These are phyloP conservation scores for Trichechus manatus DNA, from an alignment of 2,113 vertebrate genomes.

Conservation along the genomic window DNA sequence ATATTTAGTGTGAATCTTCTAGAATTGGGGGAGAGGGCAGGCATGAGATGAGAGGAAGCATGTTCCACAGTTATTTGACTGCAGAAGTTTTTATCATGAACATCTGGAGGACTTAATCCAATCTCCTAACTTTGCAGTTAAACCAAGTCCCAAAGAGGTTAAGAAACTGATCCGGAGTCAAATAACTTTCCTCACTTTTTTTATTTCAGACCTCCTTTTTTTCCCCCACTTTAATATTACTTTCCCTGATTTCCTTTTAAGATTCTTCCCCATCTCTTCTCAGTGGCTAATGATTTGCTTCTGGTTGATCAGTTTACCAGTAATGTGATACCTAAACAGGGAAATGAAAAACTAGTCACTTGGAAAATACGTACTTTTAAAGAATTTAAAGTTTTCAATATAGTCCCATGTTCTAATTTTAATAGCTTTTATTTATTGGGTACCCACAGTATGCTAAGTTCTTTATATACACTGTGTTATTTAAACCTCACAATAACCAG, in stretches of 20 bases:
- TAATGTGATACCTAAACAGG: neutral
- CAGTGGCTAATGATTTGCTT: neutral
- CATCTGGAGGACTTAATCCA: neutral
- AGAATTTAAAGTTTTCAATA: neutral
- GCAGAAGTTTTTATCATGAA: neutral
- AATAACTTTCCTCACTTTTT: neutral
- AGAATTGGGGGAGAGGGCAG: neutral
- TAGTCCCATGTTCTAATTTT: slow-evolving; percentile 10
- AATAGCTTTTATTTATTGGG: neutral
- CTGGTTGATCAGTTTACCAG: neutral
- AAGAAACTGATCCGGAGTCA: neutral
- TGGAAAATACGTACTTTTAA: neutral
- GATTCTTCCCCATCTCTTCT: neutral
- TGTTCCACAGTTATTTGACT: neutral
- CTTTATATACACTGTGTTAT: neutral
- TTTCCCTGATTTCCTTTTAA: neutral
- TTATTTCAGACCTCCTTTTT: too few species aligned
- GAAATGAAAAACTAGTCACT: neutral
- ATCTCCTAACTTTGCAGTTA: neutral
- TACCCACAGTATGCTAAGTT: neutral
- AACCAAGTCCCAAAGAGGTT: neutral
- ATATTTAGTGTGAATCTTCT: neutral
- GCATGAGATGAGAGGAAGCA: neutral
- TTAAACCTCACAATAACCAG: neutral
- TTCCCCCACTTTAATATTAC: neutral